These are phyloP conservation scores for Ellobius talpinus DNA, from an alignment of 2,113 vertebrate species.

Conservation along the genomic window DNA sequence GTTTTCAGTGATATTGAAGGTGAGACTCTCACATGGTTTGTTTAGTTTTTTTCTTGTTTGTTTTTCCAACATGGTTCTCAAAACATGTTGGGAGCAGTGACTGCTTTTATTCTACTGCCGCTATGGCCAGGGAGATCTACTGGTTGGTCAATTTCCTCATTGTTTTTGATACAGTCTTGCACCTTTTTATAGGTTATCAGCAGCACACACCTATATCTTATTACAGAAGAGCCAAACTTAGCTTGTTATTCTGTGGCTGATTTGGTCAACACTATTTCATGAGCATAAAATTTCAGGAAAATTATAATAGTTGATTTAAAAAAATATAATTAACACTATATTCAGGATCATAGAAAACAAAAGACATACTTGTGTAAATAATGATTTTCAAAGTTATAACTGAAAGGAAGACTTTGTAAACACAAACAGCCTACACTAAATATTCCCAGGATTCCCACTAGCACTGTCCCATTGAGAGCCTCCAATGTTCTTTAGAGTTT, in stretches of 20 bases:
- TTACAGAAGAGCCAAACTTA: neutral
- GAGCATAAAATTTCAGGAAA: neutral
- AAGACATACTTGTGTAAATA: neutral
- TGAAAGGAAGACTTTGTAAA: neutral
- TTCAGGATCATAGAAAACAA: neutral
- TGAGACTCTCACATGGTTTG: neutral
- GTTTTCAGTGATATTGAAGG: neutral
- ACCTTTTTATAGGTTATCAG: neutral
- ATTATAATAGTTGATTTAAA: neutral
- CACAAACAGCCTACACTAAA: neutral
- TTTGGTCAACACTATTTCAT: neutral
- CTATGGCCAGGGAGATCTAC: neutral
- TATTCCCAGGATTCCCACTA: neutral
- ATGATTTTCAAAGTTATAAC: neutral
- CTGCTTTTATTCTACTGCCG: neutral
- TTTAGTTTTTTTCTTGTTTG: neutral
- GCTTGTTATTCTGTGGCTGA: neutral
- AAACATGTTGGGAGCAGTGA: neutral
- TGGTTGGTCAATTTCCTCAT: neutral
- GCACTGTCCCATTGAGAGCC: neutral
- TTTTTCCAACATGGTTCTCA: neutral
- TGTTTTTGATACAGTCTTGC: fast-evolving
- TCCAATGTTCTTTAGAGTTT: neutral
- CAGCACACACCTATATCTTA: fast-evolving
- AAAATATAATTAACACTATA: neutral